Conservation (phyloP, 2,797 vertebrate genomes). For the Denticeps clupeoides region DNA sequence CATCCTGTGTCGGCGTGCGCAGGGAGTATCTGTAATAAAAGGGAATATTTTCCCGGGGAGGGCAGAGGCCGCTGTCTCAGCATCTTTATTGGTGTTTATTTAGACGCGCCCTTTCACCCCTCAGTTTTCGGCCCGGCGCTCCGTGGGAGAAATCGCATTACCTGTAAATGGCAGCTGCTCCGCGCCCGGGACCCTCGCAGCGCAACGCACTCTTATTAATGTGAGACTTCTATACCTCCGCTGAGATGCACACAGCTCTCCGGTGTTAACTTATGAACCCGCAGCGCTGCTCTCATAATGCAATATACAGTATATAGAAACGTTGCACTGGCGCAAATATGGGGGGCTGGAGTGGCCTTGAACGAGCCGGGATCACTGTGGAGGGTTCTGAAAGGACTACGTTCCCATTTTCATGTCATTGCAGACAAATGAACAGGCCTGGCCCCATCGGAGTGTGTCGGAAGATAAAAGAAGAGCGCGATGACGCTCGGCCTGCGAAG, state of each 20-base stretch:
- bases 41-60: slow-evolving; percentile 12
- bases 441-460: no score
- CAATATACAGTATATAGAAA: neutral
- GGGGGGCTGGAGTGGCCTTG: neutral
- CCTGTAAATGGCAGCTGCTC: slow-evolving; percentile 46
- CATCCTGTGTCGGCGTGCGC: no score
- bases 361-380: no score
- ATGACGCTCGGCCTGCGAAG: no score
- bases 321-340: neutral
- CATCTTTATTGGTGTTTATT: slow-evolving; percentile 2
- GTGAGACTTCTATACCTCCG: slow-evolving; percentile 23
- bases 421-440: no score
- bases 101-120: slow-evolving; percentile 34
- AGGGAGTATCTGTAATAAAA: no score
- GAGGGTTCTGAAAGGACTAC: no score
- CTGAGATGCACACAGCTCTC: slow-evolving; percentile 20
- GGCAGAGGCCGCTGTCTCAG: slow-evolving; percentile 19
- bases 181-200: slow-evolving; percentile 10
- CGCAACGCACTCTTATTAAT: slow-evolving; percentile 26
- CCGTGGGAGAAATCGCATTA: slow-evolving; percentile 49
- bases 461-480: slow-evolving; percentile 33
- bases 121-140: slow-evolving; percentile 13
- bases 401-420: no score
- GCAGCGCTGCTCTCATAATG: neutral
- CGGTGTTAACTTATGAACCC: neutral